phyloP scores from a whole-genome alignment of 2,113 vertebrate species.

The Phalacrocorax brasilianus region DNA sequence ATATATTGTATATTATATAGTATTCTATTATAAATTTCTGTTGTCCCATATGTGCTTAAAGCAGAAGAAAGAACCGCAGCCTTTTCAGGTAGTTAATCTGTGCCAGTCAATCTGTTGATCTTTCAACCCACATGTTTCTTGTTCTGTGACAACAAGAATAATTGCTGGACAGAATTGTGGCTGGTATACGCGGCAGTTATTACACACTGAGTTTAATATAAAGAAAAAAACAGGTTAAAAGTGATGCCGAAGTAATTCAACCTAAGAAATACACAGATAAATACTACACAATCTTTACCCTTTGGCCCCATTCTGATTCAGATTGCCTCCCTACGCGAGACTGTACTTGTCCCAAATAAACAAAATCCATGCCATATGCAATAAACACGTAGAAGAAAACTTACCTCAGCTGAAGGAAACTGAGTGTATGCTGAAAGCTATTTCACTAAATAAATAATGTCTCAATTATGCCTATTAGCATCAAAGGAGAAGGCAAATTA shows the following conservation, averaged over 20 bases:
- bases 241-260: neutral
- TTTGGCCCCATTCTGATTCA: neutral
- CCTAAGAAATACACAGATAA: neutral
- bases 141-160: neutral
- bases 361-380: neutral
- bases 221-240: neutral
- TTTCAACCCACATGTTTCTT: neutral
- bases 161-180: neutral
- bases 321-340: neutral
- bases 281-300: neutral
- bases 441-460: neutral
- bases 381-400: neutral
- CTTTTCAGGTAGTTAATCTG: neutral
- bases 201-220: neutral
- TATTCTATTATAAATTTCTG: neutral
- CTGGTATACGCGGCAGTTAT: neutral
- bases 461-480: conserved; percentile 5
- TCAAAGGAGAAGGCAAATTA: conserved; percentile 39
- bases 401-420: neutral
- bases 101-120: neutral
- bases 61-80: neutral
- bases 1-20: neutral
- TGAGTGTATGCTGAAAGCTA: neutral
- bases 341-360: neutral
- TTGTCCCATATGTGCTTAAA: neutral